phyloP scores from a whole-genome alignment of 2,797 vertebrate genomes.

The Hylomyscus alleni region DNA sequence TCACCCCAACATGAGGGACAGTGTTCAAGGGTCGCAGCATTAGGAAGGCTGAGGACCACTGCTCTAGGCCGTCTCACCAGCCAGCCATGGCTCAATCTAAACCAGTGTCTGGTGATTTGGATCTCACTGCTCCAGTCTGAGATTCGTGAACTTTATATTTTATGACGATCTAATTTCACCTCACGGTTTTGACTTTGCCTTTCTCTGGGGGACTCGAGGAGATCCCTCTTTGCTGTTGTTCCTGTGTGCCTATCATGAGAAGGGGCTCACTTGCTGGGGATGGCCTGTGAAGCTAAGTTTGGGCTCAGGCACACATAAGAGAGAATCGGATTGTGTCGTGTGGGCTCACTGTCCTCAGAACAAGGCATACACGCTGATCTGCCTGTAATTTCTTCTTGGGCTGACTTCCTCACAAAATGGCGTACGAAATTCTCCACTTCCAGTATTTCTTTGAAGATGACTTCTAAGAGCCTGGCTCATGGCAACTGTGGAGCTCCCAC shows the following conservation, averaged over 20 bases:
- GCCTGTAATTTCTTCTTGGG: constrained; percentile 24
- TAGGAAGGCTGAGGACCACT: background rate
- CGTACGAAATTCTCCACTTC: constrained; percentile 19
- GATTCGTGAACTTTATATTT: constrained; percentile 30
- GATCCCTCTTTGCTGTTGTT: background rate
- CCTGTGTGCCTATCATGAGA: background rate
- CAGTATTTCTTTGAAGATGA: constrained; percentile 63
- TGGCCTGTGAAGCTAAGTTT: background rate
- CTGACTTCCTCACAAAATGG: background rate
- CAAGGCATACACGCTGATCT: background rate
- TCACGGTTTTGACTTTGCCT: background rate
- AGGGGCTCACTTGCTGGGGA: background rate
- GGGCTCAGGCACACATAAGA: background rate
- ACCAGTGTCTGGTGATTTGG: background rate
- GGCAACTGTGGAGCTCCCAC: constrained; percentile 68
- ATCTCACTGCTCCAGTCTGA: background rate
- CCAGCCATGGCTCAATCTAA: constrained; percentile 14
- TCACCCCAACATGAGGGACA: background rate
- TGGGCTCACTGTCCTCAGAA: background rate
- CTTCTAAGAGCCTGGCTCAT: constrained; percentile 42
- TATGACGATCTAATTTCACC: background rate
- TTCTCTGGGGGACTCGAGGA: background rate
- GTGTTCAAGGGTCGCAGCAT: background rate
- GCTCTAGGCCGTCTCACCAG: no score
- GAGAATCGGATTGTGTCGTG: background rate